Percentiles rank a stretch among this genome's conserved stretches.
phyloP scores from a whole-genome alignment of 2,888 invertebrate species.

The Folsomia candida region DNA sequence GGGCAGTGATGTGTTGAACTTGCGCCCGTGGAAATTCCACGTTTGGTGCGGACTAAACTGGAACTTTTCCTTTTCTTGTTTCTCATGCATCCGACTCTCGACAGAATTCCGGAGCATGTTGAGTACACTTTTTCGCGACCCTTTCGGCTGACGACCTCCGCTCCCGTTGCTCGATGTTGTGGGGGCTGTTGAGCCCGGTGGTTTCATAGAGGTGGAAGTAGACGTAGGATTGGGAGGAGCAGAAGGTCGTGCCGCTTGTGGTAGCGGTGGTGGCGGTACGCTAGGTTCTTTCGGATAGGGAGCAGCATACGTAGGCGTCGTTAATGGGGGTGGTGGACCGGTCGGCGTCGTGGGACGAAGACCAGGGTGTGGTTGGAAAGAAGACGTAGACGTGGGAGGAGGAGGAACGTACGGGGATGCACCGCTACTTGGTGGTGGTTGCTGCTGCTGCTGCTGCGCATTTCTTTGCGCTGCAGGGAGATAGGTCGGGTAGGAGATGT shows the following conservation, averaged over 20 bases:
- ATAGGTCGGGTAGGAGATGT: conserved; percentile 32
- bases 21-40: conserved; percentile 51
- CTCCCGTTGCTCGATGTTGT: conserved; percentile 21
- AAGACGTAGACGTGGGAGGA: neutral
- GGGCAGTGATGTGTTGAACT: conserved; percentile 46
- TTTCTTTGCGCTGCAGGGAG: conserved; percentile 29
- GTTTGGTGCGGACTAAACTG: conserved; percentile 50
- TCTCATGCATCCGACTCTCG: conserved; percentile 46
- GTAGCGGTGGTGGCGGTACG: neutral
- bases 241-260: neutral
- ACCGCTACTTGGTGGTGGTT: neutral
- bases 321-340: conserved; percentile 26
- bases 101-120: conserved; percentile 45
- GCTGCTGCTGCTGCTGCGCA: conserved; percentile 12
- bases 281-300: conserved; percentile 2
- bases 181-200: conserved; percentile 30
- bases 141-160: conserved; percentile 25
- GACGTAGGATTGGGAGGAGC: conserved; percentile 7
- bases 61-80: conserved; percentile 49
- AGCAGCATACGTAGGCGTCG: conserved; percentile 17
- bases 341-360: conserved; percentile 28
- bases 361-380: conserved; percentile 35
- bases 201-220: conserved; percentile 33
- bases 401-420: neutral
- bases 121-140: conserved; percentile 45